These are phyloP conservation scores for Amphibalanus amphitrite DNA, from an alignment of 1,140 invertebrate genomes.

Conservation along the genomic window DNA sequence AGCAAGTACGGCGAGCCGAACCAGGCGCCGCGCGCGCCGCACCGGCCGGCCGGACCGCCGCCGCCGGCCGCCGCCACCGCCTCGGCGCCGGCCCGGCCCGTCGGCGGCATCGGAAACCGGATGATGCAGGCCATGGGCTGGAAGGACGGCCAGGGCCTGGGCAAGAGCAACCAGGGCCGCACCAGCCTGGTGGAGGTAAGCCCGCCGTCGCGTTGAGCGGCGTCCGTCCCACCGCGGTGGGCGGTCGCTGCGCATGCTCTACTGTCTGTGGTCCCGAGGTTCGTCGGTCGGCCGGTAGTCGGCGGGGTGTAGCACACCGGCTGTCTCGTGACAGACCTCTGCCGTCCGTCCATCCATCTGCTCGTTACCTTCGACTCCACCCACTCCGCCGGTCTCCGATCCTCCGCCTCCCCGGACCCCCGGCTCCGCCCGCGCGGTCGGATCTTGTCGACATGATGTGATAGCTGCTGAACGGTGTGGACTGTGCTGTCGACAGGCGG, in stretches of 20 bases:
- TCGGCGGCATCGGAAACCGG: slow-evolving; percentile 54
- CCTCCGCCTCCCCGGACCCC: background rate
- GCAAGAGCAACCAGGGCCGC: slow-evolving; percentile 80
- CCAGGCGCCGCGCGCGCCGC: slow-evolving; percentile 54
- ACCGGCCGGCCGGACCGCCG: too few species aligned
- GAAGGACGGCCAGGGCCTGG: slow-evolving; percentile 87
- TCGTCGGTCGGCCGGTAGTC: background rate
- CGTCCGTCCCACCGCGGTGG: background rate
- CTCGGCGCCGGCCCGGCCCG: background rate
- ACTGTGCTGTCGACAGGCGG: slow-evolving; percentile 28
- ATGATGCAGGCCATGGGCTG: slow-evolving; percentile 97
- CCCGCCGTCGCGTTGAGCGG: slow-evolving; percentile 10
- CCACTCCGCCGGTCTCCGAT: background rate
- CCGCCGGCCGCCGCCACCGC: background rate
- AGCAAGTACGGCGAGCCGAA: slow-evolving; percentile 80
- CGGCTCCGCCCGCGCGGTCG: background rate
- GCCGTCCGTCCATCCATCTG: too few species aligned
- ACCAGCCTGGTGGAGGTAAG: slow-evolving; percentile 72
- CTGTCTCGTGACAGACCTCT: too few species aligned
- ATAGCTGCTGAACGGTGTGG: background rate
- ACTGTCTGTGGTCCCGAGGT: too few species aligned
- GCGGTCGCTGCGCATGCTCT: background rate
- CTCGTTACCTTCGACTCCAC: background rate
- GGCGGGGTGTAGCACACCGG: too few species aligned
- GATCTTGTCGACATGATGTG: slow-evolving; percentile 3